Conservation (phyloP, 1,140 invertebrate species). For the Mylabris phalerata region DNA sequence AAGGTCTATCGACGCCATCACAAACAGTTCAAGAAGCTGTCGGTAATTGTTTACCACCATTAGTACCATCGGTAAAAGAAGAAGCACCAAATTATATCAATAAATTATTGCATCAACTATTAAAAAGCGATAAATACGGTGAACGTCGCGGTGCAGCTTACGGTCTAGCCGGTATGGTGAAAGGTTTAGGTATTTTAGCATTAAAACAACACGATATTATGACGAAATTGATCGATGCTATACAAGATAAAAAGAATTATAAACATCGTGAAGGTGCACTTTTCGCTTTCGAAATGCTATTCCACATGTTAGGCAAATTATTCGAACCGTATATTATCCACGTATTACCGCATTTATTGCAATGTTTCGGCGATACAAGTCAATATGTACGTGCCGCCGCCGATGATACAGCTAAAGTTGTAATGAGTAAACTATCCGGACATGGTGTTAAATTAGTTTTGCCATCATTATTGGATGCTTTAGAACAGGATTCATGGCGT, state of each 20-base stretch:
- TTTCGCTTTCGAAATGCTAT: constrained; percentile 97
- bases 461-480: constrained; percentile 80
- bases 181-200: constrained; percentile 92
- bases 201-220: constrained; percentile 95
- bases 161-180: constrained; percentile 82
- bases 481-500: constrained; percentile 98
- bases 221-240: constrained; percentile 86
- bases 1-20: constrained; percentile 91
- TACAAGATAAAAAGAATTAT: constrained; percentile 96
- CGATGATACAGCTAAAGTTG: constrained; percentile 88
- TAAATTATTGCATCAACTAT: constrained; percentile 78
- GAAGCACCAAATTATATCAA: constrained; percentile 84
- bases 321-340: constrained; percentile 99
- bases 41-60: constrained; percentile 88
- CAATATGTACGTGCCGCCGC: constrained; percentile 88
- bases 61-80: constrained; percentile 87
- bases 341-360: constrained; percentile 87
- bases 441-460: constrained; percentile 96
- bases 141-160: constrained; percentile 89
- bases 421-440: constrained; percentile 94
- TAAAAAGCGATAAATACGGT: constrained; percentile 95
- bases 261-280: constrained; percentile 89
- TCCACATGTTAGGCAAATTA: constrained; percentile 85
- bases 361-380: constrained; percentile 93
- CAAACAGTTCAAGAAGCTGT: constrained; percentile 97